Percentiles rank a stretch among this genome's conserved stretches.
phyloP scores from a whole-genome alignment of 2,113 vertebrate genomes.

The Crocuta crocuta region DNA sequence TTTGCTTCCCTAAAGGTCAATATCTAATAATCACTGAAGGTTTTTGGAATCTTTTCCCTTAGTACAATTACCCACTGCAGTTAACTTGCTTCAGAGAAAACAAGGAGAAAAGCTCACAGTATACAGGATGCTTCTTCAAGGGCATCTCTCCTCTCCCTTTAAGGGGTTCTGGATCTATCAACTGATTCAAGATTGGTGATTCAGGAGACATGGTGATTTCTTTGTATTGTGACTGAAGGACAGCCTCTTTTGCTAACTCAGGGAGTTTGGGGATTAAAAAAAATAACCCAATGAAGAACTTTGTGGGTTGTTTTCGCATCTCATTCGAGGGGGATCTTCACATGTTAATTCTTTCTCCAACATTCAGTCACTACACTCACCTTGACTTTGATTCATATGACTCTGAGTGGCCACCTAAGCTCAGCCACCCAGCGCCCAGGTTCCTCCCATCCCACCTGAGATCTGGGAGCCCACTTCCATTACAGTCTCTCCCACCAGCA shows the following conservation, averaged over 20 bases:
- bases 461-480: not conserved
- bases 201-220: not conserved
- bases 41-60: not conserved
- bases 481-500: not conserved
- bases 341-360: not conserved
- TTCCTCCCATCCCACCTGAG: not conserved
- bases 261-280: not conserved
- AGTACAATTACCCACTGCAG: not conserved
- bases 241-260: not conserved
- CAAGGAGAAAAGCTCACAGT: not conserved
- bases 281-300: not conserved
- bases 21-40: not conserved
- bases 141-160: not conserved
- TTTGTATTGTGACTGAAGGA: not conserved
- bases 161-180: not conserved
- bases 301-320: not conserved
- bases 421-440: not conserved
- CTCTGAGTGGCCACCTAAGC: not conserved
- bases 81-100: not conserved
- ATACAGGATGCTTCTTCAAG: not conserved
- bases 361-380: not conserved
- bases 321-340: not conserved
- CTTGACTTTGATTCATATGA: not conserved
- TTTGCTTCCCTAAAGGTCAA: not conserved
- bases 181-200: not conserved